Evolutionary conservation across 2,888 invertebrate genomes (phyloP).

Genomic region (Polia nebulosa): DNA sequence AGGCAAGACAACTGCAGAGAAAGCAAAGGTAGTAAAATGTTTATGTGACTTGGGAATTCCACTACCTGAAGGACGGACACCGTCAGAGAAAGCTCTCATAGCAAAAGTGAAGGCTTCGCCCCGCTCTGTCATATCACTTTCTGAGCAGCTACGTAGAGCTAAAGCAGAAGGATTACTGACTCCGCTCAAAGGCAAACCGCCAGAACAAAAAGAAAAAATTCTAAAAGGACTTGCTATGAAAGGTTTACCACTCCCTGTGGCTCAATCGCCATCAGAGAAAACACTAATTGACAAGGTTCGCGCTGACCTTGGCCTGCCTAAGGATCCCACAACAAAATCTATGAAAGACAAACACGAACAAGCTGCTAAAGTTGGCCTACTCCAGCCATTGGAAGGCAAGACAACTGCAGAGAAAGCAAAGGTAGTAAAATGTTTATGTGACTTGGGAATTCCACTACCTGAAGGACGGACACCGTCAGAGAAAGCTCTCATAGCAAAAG

Average conservation of each 20-base stretch:
- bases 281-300: conserved; percentile 28
- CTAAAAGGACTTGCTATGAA: conserved; percentile 59
- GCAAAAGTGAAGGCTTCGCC: not conserved
- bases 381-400: conserved; percentile 3
- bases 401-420: conserved; percentile 62
- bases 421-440: conserved; percentile 59
- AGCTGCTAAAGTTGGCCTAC: conserved; percentile 1
- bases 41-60: not conserved
- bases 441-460: conserved; percentile 41
- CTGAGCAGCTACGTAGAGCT: conserved; percentile 8
- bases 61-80: conserved; percentile 6
- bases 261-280: conserved; percentile 25
- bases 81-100: conserved; percentile 7
- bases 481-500: conserved; percentile 59
- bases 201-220: conserved; percentile 44
- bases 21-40: conserved; percentile 44
- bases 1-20: conserved; percentile 36
- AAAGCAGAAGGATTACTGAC: conserved; percentile 25
- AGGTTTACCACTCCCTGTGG: conserved; percentile 29
- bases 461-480: conserved; percentile 61
- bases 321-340: conserved; percentile 16
- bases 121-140: not conserved
- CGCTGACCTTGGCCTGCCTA: conserved; percentile 26
- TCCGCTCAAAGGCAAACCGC: conserved; percentile 44
- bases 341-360: conserved; percentile 26